Evolutionary conservation across 2,113 vertebrate species (phyloP), one percentile per base, ranked within the genome.

Genomic region (Nyctereutes procyonoides): DNA sequence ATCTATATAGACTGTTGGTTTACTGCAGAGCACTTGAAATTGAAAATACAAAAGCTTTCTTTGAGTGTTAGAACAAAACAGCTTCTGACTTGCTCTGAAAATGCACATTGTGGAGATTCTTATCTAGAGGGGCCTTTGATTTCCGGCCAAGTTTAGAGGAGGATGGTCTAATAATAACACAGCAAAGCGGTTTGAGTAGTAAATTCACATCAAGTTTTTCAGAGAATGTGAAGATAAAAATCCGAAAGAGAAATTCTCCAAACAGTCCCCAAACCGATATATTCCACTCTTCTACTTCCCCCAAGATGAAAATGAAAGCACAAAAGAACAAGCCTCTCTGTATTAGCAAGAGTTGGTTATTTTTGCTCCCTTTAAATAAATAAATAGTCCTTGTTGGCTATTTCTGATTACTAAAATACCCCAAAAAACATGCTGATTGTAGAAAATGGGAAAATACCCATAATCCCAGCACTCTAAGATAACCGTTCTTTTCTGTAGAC

Each of bases 71-170:
- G 97, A 96, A 96, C 58, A 24, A 93, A 98, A 95, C 69, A 73
- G 86, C 82, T 96, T 98, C 96, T 92, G 38, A 43, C 77, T 93
- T 77, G 89, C 16, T 88, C 76, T 51, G 13, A 82, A 95, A 95
- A 87, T 93, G 93, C 95, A 73, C 83, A 51, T 71, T 38, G 82
- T 60, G 80, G 93, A 56, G 5, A 95, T 17, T 20, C 96, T 96
- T 95, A 98, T 97, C 96, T 97, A 67, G 92, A 95, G 92, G 13
- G 79, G 93, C 76, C 87, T 97, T 89, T 95, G 97, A 95, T 96
- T 98, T 93, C 94, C 26, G 1, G 87, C n/a, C 24, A 67, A 63
- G 8, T 60, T 91, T 77, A 90, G 94, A 96, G 28, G 74, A 95
- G 82, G 90, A 82, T 24, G 60, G 76, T 87, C 93, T 98, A 97